phyloP scores from a whole-genome alignment of 2,888 invertebrate species.

The Hyles lineata region DNA sequence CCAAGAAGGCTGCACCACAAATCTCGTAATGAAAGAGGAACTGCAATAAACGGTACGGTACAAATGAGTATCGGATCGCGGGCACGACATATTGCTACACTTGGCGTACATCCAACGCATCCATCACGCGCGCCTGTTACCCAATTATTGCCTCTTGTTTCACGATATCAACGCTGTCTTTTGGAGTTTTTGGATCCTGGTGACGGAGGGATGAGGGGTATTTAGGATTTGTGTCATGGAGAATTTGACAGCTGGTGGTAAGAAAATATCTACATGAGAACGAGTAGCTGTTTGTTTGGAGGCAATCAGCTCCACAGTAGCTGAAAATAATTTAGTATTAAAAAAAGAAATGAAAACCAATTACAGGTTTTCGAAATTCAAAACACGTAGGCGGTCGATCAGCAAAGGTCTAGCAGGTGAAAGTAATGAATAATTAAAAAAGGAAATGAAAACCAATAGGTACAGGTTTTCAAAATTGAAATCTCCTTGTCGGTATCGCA shows the following conservation, averaged over 20 bases:
- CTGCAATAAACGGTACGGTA: slow-evolving; percentile 16
- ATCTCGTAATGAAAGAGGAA: slow-evolving; percentile 8
- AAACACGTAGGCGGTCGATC: too few species aligned
- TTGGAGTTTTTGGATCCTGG: background rate
- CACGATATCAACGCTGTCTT: slow-evolving; percentile 30
- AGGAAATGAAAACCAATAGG: too few species aligned
- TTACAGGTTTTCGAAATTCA: too few species aligned
- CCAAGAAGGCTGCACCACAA: background rate
- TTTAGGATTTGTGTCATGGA: background rate
- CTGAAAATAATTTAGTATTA: too few species aligned
- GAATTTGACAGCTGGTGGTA: background rate
- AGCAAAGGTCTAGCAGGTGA: too few species aligned
- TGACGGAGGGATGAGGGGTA: background rate
- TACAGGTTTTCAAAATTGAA: too few species aligned
- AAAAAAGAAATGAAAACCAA: too few species aligned
- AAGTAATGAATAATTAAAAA: too few species aligned
- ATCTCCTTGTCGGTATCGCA: too few species aligned
- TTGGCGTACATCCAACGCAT: slow-evolving; percentile 53
- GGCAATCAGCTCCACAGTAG: too few species aligned
- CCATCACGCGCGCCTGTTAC: slow-evolving; percentile 45
- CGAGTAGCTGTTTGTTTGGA: too few species aligned
- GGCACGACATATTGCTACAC: slow-evolving; percentile 21
- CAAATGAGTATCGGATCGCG: slow-evolving; percentile 24
- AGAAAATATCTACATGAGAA: too few species aligned
- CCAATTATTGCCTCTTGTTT: slow-evolving; percentile 48